phyloP scores from a whole-genome alignment of 2,888 invertebrate genomes.

The Camponotus fellah region DNA sequence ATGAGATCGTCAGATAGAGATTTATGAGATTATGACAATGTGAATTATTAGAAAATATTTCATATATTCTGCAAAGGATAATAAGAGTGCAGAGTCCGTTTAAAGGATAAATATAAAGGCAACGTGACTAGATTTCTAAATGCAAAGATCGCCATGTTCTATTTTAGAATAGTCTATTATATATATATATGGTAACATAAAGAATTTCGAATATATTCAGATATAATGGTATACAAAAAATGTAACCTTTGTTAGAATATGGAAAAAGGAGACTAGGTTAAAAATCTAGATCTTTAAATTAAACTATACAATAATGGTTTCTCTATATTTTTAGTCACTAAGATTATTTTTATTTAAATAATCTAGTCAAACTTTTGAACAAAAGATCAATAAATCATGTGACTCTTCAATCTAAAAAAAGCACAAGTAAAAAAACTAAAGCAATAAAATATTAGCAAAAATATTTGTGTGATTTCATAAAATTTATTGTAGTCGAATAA shows the following conservation, averaged over 20 bases:
- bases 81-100: not conserved
- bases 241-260: not conserved
- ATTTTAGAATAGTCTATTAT: not conserved
- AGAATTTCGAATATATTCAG: not conserved
- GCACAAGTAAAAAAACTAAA: not conserved
- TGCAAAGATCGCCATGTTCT: not conserved
- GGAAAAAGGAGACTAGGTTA: not conserved
- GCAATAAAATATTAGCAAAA: not conserved
- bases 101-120: not conserved
- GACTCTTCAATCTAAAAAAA: not conserved
- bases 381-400: not conserved
- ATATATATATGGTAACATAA: not conserved
- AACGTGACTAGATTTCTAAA: not conserved
- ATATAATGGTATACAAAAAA: not conserved
- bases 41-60: conserved; percentile 18
- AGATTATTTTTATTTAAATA: not conserved
- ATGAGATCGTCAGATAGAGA: not conserved
- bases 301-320: not conserved
- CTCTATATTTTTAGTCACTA: not conserved
- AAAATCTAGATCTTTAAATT: not conserved
- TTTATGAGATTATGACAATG: conserved; percentile 13
- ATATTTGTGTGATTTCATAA: not conserved
- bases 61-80: not conserved
- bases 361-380: not conserved
- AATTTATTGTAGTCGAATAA: not conserved